These are phyloP conservation scores for Mesorhabditis belari DNA, from an alignment of 2,888 invertebrate species.

Conservation along the genomic window DNA sequence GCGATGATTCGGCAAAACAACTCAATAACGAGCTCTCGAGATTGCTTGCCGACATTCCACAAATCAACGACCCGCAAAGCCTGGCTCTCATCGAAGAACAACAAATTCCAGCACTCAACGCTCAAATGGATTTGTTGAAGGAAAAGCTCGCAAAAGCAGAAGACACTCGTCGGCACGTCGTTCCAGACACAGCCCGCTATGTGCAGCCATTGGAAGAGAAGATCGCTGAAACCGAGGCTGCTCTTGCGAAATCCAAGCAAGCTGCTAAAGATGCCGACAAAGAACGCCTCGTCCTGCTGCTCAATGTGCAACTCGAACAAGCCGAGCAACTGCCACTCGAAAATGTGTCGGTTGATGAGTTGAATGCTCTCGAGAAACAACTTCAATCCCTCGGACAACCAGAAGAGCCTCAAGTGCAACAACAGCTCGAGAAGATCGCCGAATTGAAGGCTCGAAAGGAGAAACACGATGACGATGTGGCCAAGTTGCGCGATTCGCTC, in stretches of 20 bases:
- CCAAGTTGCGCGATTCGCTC: conserved; percentile 5
- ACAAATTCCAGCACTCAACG: conserved; percentile 20
- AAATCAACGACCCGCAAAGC: conserved; percentile 7
- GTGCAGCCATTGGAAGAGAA: conserved; percentile 15
- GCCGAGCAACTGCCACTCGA: conserved; percentile 17
- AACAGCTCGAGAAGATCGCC: conserved; percentile 9
- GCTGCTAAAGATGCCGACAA: conserved; percentile 17
- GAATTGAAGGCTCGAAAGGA: conserved; percentile 2
- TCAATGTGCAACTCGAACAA: conserved; percentile 19
- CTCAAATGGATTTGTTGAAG: conserved; percentile 20
- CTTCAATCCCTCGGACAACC: conserved; percentile 5
- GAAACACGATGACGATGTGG: conserved; percentile 1
- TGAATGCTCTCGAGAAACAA: conserved; percentile 12
- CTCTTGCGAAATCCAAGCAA: conserved; percentile 16
- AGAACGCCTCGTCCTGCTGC: conserved; percentile 16
- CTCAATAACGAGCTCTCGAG: conserved; percentile 19
- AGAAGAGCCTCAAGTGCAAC: conserved; percentile 11
- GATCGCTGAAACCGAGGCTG: conserved; percentile 14
- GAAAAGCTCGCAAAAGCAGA: conserved; percentile 15
- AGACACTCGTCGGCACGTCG: conserved; percentile 18
- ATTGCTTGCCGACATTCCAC: conserved; percentile 10
- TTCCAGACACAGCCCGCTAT: conserved; percentile 11
- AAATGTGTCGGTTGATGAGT: conserved; percentile 12
- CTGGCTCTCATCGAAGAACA: neutral
- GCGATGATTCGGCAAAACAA: conserved; percentile 23